Base-by-base conservation (phyloP, 2,888 invertebrate species). In the Ectropis crepuscularia region DNA sequence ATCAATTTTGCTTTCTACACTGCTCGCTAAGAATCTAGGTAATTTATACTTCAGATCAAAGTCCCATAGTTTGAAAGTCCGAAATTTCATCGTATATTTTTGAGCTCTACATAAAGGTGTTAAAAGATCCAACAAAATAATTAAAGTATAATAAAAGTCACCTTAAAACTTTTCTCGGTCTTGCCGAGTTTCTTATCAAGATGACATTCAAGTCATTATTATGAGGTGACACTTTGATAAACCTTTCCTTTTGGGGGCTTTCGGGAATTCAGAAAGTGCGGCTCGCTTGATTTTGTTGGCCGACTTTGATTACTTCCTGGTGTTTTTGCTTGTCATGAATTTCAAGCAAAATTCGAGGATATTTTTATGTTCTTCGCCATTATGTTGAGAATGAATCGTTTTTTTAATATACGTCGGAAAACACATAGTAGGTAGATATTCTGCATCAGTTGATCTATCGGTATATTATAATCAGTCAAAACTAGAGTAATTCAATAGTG, bases 181-280 rank as follows among this genome's bases (percentile, higher is more conserved):
- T 69, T 77, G 69, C 71, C 75, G 51, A 65, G 57, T 65, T 68
- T 48, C 62, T 71, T 80, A 82, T 84, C 81, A 81, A 79, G 78
- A 78, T 80, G 83, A 78, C 77, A 80, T 82, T 82, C 80, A 74
- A 74, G 72, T 78, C 78, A 74, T 80, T 85, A 86, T 83, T 81
- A 80, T 61, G 43, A 61, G 62, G 62, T 64, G 69, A 69, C 78
- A 73, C 73, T 85, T 82, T 83, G 77, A 83, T 80, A 82, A 83
- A 82, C 78, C 75, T 79, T 76, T 63, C 59, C 53, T 64, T 48
- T 60, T 54, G 63, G 16, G 62, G 60, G 47, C 54, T 53, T 38
- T 49, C 51, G 50, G 9, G 43, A 70, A 61, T 60, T 68, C 12
- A 45, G 65, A 69, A 72, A 74, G 62, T 69, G 65, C 65, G 70